A percentile compares a stretch with the other conserved stretches of the same genome.
Conservation (phyloP, 2,888 invertebrate genomes). For the Cerastoderma edule region DNA sequence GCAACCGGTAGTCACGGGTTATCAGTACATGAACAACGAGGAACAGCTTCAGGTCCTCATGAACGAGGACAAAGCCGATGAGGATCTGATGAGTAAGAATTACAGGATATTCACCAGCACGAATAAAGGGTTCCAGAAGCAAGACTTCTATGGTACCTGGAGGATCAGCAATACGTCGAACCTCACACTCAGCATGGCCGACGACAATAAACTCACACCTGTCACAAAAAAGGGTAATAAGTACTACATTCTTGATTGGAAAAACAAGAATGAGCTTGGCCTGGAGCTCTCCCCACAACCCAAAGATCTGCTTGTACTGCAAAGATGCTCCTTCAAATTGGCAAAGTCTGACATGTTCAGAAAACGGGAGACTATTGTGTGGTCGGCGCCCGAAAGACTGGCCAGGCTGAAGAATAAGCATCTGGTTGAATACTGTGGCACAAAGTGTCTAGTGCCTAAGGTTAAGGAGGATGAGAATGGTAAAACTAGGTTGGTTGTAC, state of each 20-base stretch:
- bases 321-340: slow-evolving; percentile 6
- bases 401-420: background rate
- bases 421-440: slow-evolving; percentile 8
- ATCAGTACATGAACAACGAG: slow-evolving; percentile 4
- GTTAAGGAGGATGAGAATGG: slow-evolving; percentile 2
- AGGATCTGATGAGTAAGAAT: slow-evolving; percentile 3
- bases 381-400: background rate
- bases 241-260: background rate
- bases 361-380: slow-evolving; percentile 10
- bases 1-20: background rate
- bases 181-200: background rate
- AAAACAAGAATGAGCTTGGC: background rate
- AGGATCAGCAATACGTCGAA: background rate
- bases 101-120: background rate
- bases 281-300: slow-evolving; percentile 9
- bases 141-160: slow-evolving; percentile 6
- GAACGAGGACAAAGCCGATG: background rate
- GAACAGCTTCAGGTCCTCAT: background rate
- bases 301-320: background rate
- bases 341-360: background rate
- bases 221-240: background rate
- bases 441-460: background rate
- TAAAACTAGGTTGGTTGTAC: background rate
- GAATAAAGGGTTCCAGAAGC: background rate
- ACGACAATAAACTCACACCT: background rate